phyloP scores from a whole-genome alignment of 2,888 invertebrate species.

The Shargacucullia verbasci region DNA sequence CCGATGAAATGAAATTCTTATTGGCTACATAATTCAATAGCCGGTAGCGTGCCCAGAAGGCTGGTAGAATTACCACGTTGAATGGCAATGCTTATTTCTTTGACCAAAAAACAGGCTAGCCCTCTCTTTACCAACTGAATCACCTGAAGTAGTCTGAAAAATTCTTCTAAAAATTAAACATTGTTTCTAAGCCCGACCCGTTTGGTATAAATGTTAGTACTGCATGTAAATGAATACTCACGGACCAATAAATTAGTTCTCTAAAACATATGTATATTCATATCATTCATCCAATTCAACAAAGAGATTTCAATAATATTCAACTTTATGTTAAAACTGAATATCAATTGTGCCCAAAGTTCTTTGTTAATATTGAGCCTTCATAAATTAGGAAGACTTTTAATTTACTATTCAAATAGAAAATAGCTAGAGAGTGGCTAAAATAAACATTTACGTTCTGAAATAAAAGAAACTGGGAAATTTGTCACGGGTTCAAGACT shows the following conservation, averaged over 20 bases:
- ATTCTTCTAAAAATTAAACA: too few species aligned
- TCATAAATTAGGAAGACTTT: conserved; percentile 25
- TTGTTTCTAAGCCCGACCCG: too few species aligned
- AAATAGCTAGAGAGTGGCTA: conserved; percentile 29
- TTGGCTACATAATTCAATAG: conserved; percentile 21
- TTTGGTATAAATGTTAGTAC: too few species aligned
- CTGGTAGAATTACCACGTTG: too few species aligned
- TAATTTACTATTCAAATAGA: conserved; percentile 33
- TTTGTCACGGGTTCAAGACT: conserved; percentile 41
- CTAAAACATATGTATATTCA: conserved; percentile 1
- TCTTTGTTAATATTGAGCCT: conserved; percentile 6
- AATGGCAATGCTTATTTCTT: too few species aligned
- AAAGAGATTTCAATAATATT: conserved; percentile 5
- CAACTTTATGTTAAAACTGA: not conserved
- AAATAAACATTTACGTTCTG: conserved; percentile 40
- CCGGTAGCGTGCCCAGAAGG: conserved; percentile 8
- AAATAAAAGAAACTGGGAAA: conserved; percentile 45
- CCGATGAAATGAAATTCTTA: conserved; percentile 39
- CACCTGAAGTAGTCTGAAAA: too few species aligned
- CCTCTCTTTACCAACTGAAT: too few species aligned
- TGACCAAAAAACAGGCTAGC: too few species aligned
- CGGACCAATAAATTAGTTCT: too few species aligned
- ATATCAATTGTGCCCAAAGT: conserved; percentile 3
- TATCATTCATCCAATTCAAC: not conserved
- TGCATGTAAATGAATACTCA: too few species aligned